phyloP scores from a whole-genome alignment of 92 coral and sea anemone genomes.

The Virgularia gustaviana region DNA sequence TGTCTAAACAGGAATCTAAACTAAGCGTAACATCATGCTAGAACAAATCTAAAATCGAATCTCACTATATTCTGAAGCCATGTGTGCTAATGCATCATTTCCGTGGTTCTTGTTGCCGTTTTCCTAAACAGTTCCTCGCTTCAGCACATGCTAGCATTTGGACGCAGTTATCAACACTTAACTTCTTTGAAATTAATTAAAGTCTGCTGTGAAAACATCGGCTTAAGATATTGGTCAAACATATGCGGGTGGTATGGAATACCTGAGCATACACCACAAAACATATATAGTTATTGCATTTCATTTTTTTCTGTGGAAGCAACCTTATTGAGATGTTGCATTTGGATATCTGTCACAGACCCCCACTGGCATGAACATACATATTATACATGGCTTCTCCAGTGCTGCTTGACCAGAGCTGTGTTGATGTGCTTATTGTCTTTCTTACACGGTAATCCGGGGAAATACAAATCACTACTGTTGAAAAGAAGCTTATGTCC shows the following conservation, averaged over 20 bases:
- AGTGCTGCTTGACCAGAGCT: too few species aligned
- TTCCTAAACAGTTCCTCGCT: constrained; percentile 3
- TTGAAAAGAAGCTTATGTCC: constrained; percentile 20
- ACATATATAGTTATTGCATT: too few species aligned
- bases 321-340: constrained; percentile 19
- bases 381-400: too few species aligned
- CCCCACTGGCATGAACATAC: too few species aligned
- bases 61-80: background rate
- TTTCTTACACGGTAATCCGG: constrained; percentile 16
- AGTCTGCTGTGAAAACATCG: constrained; percentile 46
- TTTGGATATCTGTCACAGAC: too few species aligned
- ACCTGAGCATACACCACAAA: constrained; percentile 7
- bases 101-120: background rate
- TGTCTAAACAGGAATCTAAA: background rate
- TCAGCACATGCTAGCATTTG: constrained; percentile 40
- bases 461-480: constrained; percentile 19
- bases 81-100: background rate
- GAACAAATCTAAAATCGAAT: constrained; percentile 1
- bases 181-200: constrained; percentile 42
- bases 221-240: constrained; percentile 47
- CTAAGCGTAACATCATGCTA: background rate
- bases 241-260: constrained; percentile 44
- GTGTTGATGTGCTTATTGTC: constrained; percentile 29
- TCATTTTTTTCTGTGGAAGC: too few species aligned
- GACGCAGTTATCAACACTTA: constrained; percentile 34